phyloP scores from a whole-genome alignment of 2,113 vertebrate species.

The Mystacornis crossleyi region DNA sequence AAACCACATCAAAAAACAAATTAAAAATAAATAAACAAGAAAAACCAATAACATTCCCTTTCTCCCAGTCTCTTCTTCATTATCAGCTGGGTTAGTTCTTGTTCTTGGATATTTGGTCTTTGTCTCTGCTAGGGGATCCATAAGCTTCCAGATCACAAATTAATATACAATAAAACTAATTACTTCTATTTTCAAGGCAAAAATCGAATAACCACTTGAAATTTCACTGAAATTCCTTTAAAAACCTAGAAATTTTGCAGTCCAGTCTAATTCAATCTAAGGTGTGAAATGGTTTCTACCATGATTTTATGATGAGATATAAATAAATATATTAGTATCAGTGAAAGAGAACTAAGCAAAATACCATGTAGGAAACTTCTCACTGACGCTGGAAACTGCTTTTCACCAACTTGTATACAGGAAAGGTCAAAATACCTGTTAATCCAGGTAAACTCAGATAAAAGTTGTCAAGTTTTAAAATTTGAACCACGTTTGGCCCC shows the following conservation, averaged over 20 bases:
- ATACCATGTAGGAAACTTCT: neutral
- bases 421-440: neutral
- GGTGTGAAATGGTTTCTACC: neutral
- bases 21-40: neutral
- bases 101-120: neutral
- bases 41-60: neutral
- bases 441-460: neutral
- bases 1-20: neutral
- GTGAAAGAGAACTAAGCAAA: neutral
- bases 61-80: neutral
- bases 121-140: neutral
- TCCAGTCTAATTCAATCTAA: neutral
- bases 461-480: neutral
- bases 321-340: neutral
- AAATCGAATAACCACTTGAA: neutral
- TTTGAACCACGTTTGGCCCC: neutral
- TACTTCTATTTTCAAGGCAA: neutral
- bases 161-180: neutral
- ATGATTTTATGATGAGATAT: neutral
- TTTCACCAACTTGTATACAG: neutral
- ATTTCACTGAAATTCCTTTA: neutral
- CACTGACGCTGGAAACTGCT: neutral
- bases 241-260: neutral
- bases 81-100: neutral
- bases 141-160: neutral